Percentiles rank a stretch among this genome's conserved stretches.
Evolutionary conservation across 2,888 invertebrate genomes (phyloP).

Genomic region (Caradrina kadenii): DNA sequence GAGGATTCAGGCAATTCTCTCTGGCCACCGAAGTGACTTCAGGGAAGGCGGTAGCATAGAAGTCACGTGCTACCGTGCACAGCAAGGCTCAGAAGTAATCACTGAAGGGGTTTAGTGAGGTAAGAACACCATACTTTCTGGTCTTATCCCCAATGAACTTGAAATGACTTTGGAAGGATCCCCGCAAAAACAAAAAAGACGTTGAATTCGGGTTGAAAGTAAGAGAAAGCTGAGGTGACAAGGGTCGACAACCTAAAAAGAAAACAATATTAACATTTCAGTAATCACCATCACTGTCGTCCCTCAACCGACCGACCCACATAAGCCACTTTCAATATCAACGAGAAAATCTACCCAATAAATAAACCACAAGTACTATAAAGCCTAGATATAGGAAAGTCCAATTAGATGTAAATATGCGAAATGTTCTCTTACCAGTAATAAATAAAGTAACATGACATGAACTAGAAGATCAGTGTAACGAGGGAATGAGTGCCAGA

Average conservation of each 20-base stretch:
- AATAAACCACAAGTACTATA: background rate
- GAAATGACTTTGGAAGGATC: no score
- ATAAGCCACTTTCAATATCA: background rate
- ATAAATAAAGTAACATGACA: constrained; percentile 13
- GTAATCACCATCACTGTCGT: background rate
- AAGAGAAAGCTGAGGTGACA: no score
- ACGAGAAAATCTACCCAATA: background rate
- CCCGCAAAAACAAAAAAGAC: no score
- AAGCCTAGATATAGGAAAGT: background rate
- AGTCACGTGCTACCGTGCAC: no score
- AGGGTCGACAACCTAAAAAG: no score
- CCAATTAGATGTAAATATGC: constrained; percentile 31
- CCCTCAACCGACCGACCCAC: background rate
- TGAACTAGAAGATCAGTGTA: constrained; percentile 20
- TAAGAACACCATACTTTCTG: background rate
- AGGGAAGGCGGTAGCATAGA: no score
- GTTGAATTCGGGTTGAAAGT: no score
- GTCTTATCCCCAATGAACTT: background rate
- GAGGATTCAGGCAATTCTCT: no score
- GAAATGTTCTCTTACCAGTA: constrained; percentile 13
- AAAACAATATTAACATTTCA: no score
- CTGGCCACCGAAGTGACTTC: no score
- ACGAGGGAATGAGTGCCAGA: constrained; percentile 19
- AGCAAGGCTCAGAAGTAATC: background rate
- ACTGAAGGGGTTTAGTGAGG: background rate